These are phyloP conservation scores for Patella depressa DNA, from an alignment of 2,888 invertebrate species.

Conservation along the genomic window DNA sequence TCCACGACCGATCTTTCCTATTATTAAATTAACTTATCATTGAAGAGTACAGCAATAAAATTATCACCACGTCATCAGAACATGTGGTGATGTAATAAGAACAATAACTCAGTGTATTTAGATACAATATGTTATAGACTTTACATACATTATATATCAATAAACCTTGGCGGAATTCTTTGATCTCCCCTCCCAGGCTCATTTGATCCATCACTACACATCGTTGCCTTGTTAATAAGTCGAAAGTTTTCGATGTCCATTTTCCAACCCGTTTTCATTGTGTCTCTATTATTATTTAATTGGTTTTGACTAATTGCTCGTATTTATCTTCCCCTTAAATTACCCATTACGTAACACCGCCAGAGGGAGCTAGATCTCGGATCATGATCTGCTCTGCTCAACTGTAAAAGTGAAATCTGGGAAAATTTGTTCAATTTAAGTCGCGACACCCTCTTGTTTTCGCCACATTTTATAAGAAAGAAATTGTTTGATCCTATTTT, in stretches of 20 bases:
- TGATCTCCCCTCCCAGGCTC: neutral
- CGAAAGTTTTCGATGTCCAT: neutral
- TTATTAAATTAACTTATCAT: constrained; percentile 9
- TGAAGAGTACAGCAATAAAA: neutral
- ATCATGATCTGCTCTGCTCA: neutral
- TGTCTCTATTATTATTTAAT: constrained; percentile 4
- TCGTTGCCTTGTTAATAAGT: constrained; percentile 5
- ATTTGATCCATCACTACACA: constrained; percentile 2
- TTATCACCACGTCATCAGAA: constrained; percentile 4
- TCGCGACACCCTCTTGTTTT: no score
- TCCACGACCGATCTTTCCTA: neutral
- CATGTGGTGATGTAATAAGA: neutral
- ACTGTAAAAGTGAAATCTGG: no score
- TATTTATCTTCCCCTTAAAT: constrained; percentile 2
- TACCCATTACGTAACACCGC: neutral
- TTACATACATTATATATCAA: constrained; percentile 5
- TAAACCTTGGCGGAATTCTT: neutral
- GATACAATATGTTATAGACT: constrained; percentile 6
- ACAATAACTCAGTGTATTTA: constrained; percentile 4
- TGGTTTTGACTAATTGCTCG: constrained; percentile 4
- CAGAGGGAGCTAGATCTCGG: constrained; percentile 1
- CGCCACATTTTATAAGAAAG: constrained; percentile 2
- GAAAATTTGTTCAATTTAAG: no score
- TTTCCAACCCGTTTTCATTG: neutral
- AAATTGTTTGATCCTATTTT: constrained; percentile 1